Percentiles rank a stretch among this genome's conserved stretches.
Evolutionary conservation across 2,797 vertebrate species (phyloP).

Genomic region (Tarsius wallacei): DNA sequence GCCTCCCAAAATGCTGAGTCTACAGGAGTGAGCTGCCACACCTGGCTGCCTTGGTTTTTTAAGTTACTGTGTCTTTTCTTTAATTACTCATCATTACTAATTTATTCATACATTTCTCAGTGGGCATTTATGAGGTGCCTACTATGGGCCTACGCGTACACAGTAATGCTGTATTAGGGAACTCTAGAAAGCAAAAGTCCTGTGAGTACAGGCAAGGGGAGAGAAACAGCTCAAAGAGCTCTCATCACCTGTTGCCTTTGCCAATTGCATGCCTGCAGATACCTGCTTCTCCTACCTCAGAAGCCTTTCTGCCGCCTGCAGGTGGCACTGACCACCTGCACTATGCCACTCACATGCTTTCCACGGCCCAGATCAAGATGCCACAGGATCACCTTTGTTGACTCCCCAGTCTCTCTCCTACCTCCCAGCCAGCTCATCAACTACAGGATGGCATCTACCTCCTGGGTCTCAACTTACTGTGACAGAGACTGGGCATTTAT

Average conservation of each 20-base stretch:
- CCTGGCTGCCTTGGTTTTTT: too few species aligned
- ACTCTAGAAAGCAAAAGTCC: background rate
- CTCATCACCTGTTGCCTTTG: background rate
- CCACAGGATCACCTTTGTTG: background rate
- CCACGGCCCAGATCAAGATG: background rate
- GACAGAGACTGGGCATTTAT: background rate
- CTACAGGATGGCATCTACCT: background rate
- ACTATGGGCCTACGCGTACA: background rate
- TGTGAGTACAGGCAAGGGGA: background rate
- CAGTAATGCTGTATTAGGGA: background rate
- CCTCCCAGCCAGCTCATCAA: background rate
- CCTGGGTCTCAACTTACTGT: background rate
- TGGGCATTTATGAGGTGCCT: background rate
- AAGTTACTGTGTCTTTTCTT: background rate
- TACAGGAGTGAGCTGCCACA: too few species aligned
- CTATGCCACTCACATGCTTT: background rate
- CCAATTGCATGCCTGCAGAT: background rate
- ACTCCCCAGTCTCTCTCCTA: background rate
- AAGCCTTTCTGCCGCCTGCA: conserved; percentile 55
- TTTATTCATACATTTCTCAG: background rate
- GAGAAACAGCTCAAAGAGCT: background rate
- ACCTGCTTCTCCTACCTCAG: background rate
- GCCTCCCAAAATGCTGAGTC: too few species aligned
- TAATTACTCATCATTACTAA: background rate
- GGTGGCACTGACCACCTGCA: conserved; percentile 77